Percentiles rank a stretch among this genome's conserved stretches.
Evolutionary conservation across 2,113 vertebrate genomes (phyloP).

Genomic region (Stercorarius parasiticus): DNA sequence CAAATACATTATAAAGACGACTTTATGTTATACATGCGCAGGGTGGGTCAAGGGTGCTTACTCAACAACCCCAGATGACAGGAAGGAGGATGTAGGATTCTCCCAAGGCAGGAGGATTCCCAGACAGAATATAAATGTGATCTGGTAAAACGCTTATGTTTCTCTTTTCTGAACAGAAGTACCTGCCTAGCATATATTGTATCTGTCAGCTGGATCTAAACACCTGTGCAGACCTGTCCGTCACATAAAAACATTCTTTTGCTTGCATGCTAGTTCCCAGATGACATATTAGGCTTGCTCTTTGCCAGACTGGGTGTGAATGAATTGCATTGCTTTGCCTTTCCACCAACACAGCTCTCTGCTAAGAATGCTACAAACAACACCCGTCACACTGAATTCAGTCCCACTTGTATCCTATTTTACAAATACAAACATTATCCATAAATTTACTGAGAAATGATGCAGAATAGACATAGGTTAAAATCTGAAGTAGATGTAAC

Average conservation of each 20-base stretch:
- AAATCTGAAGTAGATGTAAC: background rate
- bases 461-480: background rate
- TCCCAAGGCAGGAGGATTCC: background rate
- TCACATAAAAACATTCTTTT: background rate
- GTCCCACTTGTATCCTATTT: background rate
- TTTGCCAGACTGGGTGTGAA: background rate
- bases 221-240: background rate
- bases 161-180: background rate
- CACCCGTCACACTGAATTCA: background rate
- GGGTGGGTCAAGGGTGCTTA: background rate
- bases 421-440: background rate
- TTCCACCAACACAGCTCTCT: background rate
- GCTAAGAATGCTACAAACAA: background rate
- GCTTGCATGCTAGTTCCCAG: background rate
- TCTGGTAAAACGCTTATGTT: background rate
- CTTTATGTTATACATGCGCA: background rate
- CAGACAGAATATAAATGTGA: background rate
- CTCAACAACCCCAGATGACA: background rate
- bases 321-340: background rate
- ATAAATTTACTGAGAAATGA: background rate
- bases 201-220: background rate
- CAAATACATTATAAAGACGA: background rate
- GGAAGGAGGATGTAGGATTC: background rate
- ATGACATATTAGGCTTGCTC: background rate
- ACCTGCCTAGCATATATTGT: background rate